Base-by-base conservation (phyloP, 92 coral and sea anemone species). In the Zoanthus gigantus region DNA sequence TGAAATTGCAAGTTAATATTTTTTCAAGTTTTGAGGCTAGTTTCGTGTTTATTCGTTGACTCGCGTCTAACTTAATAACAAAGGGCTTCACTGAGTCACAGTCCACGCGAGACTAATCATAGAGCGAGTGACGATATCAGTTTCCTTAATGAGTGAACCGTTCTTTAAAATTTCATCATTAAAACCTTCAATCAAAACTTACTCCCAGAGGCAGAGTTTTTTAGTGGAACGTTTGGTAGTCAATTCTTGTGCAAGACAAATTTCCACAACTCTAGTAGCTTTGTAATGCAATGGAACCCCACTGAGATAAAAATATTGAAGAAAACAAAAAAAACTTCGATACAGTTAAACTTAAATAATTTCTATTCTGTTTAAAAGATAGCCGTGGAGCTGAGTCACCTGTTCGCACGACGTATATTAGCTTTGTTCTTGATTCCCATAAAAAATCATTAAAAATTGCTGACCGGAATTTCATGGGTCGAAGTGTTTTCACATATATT, bases 61-160 rank as follows among this genome's bases (percentile, higher is more conserved):
- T 14, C 32, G 10, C 74, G 75, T 44, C 74, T 81, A 67, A 65
- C 85, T 66, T 66, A 13, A 81, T 81, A 81, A 77, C 68, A 53
- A 9, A 14, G 85, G 85, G 60, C 72, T 78, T 54, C 68, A 78
- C 56, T 0, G 12, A 50, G 56, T 50, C 12, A 61, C 54, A 16
- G 32, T 7, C 31, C n/a, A 29, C 53, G 46, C 69, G 63, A 12
- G 45, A 57, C 63, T 81, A 81, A 66, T 81, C 42, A 81, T 81
- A 81, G 76, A 32, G 34, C 46, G 45, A 57, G 57, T 81, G 74
- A 81, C 85, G 60, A 29, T 81, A 81, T 81, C 85, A 31, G 47
- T 67, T 66, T 81, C 61, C 75, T 37, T 37, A 37, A 4, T 17
- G 74, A 28, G 47, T 53, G 74, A 81, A 47, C 2, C 68, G 30